Conservation (phyloP, 2,888 invertebrate species). For the Dynastes maya region DNA sequence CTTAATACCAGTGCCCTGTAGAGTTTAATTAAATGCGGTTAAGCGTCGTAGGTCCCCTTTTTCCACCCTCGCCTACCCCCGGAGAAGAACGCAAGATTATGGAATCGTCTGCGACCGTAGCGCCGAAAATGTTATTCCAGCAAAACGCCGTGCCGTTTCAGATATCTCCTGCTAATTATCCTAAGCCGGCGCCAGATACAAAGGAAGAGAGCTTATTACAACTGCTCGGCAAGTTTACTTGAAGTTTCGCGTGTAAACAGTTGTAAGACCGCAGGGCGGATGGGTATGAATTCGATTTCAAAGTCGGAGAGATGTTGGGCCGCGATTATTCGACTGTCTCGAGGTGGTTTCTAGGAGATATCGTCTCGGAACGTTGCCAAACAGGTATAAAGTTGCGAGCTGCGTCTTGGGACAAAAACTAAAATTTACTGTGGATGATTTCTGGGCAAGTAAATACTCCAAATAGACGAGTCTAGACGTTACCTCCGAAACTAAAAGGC, state of each 20-base stretch:
- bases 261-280: not conserved
- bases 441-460: no score
- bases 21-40: not conserved
- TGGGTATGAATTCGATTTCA: not conserved
- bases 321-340: no score
- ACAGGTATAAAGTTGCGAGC: no score
- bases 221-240: not conserved
- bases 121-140: not conserved
- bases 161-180: constrained; percentile 8
- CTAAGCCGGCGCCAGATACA: constrained; percentile 7
- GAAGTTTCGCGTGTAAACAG: not conserved
- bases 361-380: no score
- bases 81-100: not conserved
- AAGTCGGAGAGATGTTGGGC: no score
- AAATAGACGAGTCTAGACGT: no score
- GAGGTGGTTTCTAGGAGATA: no score
- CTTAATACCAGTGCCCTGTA: not conserved
- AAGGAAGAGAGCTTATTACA: constrained; percentile 9
- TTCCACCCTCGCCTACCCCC: not conserved
- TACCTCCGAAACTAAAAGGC: no score
- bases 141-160: not conserved
- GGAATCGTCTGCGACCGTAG: not conserved
- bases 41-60: not conserved
- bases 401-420: no score
- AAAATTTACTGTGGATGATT: no score